Evolutionary conservation across 2,113 vertebrate species (phyloP).

Genomic region (Arvicanthis niloticus): DNA sequence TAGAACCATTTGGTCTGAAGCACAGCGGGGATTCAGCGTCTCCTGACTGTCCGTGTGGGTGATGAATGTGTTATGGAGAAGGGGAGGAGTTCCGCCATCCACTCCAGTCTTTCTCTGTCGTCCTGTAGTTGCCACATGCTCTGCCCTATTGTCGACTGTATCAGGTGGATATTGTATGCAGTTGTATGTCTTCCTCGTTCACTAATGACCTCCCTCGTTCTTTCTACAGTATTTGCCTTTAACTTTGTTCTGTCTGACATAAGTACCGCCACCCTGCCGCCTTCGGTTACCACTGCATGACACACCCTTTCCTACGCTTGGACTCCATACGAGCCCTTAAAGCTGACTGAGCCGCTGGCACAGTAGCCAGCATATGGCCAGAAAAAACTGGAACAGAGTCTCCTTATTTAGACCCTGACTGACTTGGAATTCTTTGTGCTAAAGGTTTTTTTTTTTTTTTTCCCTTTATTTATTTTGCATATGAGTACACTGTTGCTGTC

Average conservation of each 20-base stretch:
- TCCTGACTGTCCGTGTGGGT: background rate
- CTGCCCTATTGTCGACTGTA: background rate
- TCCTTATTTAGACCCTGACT: background rate
- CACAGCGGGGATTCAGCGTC: background rate
- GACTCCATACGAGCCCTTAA: background rate
- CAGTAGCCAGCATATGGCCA: background rate
- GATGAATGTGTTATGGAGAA: background rate
- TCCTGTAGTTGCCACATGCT: background rate
- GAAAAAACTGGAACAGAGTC: background rate
- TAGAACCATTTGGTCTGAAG: background rate
- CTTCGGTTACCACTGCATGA: background rate
- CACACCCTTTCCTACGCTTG: background rate
- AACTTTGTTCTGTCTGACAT: background rate
- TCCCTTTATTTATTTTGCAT: too few relatives aligned
- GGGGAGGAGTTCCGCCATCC: accelerated
- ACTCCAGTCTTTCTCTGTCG: too few relatives aligned
- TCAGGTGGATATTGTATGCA: background rate
- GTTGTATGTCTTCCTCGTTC: background rate
- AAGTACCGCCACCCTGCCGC: background rate
- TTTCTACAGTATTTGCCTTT: background rate
- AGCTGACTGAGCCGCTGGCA: background rate
- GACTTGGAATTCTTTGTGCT: background rate
- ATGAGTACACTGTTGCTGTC: too few relatives aligned
- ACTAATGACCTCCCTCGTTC: background rate
- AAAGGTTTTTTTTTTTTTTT: too few relatives aligned